Evolutionary conservation across 1,140 invertebrate species (phyloP), one percentile per base, ranked within the genome.

Genomic region (Bathynomus jamesi): DNA sequence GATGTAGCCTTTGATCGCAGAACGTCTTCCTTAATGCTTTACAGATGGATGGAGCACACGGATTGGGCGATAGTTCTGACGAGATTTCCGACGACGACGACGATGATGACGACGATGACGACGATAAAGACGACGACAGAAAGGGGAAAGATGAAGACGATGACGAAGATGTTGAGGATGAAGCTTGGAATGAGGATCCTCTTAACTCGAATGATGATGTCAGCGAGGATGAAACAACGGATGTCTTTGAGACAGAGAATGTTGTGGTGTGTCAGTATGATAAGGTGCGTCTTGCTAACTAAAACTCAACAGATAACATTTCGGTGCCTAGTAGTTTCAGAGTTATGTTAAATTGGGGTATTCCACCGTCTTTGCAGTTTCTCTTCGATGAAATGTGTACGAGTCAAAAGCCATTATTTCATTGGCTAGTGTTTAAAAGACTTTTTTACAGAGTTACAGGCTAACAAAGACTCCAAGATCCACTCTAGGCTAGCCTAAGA

Each of bases 211-310:
- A 90, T 78, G 94, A 96, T 83, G 96, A 98, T 86, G 93, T 97
- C 0, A 96, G 94, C 70, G 96, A 99, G 81, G 96, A 98, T 79
- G 96, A 99, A 82, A 90, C 94, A 0, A 86, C 88, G 73, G 95
- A 96, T 85, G 78, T 98, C 79, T 98, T 98, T 85, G 96, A 98
- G 79, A 96, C 96, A 63, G 95, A 98, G 75, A 98, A 99, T 86
- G 95, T 99, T 70, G 94, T 99, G 73, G 96, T 99, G 30, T 99
- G 97, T 82, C 97, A 99, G 81, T 99, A 98, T 86, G 96, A 99
- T 84, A 99, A 99, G 86, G 92, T 93, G 21, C 61, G 67, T 65
- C 27, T 61, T 25, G n/a, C 60, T 25, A 61, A 11, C 60, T n/a
- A n/a, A n/a, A 25, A 61, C n/a, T 60, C 17, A 61, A 24, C 60